phyloP scores from a whole-genome alignment of 2,888 invertebrate species.

The Latheticus oryzae region DNA sequence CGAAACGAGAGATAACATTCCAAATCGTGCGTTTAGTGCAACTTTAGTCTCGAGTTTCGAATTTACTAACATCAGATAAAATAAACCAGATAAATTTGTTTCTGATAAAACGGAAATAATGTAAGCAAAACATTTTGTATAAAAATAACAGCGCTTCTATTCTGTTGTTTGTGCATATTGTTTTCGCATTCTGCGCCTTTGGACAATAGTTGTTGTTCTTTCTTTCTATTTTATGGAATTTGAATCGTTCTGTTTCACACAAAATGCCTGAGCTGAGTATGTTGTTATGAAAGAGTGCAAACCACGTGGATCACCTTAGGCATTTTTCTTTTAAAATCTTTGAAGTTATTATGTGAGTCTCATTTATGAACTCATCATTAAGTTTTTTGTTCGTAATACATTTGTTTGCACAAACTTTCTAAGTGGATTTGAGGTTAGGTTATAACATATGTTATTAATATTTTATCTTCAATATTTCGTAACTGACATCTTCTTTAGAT shows the following conservation, averaged over 20 bases:
- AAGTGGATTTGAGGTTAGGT: constrained; percentile 3
- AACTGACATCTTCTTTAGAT: no score
- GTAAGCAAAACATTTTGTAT: not conserved
- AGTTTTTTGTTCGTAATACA: no score
- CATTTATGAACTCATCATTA: no score
- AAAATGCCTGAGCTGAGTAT: no score
- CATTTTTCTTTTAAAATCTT: no score
- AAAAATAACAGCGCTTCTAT: constrained; percentile 11
- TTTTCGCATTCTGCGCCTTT: constrained; percentile 10
- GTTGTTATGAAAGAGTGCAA: constrained; percentile 8
- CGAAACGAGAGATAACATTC: constrained; percentile 12
- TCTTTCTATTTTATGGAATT: not conserved
- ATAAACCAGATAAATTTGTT: no score
- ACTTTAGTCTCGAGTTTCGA: constrained; percentile 1
- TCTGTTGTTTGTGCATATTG: not conserved
- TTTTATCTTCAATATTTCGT: no score
- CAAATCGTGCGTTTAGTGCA: constrained; percentile 13
- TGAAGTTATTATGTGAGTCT: constrained; percentile 9
- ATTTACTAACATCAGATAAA: no score
- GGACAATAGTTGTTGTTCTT: not conserved
- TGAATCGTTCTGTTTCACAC: constrained; percentile 2
- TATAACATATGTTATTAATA: not conserved
- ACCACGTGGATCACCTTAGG: constrained; percentile 24
- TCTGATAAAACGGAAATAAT: constrained; percentile 16
- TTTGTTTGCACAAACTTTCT: no score